Percentiles rank a stretch among this genome's conserved stretches.
These are phyloP conservation scores for Pionites leucogaster DNA, from an alignment of 2,113 vertebrate genomes.

Conservation along the genomic window DNA sequence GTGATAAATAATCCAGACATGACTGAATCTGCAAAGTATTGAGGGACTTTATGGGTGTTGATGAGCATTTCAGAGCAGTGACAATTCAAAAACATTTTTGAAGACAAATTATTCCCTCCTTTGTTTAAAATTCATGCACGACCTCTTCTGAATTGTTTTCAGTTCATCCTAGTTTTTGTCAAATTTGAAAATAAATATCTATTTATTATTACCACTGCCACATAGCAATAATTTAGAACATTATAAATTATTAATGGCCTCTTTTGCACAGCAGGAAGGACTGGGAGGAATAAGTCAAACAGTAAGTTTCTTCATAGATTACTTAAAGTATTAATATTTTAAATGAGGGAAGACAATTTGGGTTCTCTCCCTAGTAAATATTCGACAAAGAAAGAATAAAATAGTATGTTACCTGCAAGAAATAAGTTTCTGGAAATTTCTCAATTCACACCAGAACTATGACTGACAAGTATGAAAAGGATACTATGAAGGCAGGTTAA, in stretches of 20 bases:
- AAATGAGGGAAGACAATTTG: background rate
- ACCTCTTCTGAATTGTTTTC: background rate
- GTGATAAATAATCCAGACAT: background rate
- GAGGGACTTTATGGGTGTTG: background rate
- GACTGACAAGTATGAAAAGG: background rate
- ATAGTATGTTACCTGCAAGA: background rate
- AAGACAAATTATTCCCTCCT: background rate
- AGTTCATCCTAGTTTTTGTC: background rate
- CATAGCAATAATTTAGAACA: background rate
- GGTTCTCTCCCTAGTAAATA: background rate
- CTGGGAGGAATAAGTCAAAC: background rate
- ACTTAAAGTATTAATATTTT: background rate
- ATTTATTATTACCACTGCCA: background rate
- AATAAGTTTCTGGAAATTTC: background rate
- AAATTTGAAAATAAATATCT: background rate
- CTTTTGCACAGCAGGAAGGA: background rate
- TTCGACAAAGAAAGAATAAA: background rate
- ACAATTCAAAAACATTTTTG: background rate
- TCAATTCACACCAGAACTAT: accelerated
- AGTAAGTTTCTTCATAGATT: background rate
- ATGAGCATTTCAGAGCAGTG: background rate
- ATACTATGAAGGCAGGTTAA: background rate
- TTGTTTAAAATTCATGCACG: background rate
- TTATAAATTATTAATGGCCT: background rate
- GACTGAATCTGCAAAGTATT: background rate